These are phyloP conservation scores for Chelmon rostratus DNA, from an alignment of 2,797 vertebrate species.

Conservation along the genomic window DNA sequence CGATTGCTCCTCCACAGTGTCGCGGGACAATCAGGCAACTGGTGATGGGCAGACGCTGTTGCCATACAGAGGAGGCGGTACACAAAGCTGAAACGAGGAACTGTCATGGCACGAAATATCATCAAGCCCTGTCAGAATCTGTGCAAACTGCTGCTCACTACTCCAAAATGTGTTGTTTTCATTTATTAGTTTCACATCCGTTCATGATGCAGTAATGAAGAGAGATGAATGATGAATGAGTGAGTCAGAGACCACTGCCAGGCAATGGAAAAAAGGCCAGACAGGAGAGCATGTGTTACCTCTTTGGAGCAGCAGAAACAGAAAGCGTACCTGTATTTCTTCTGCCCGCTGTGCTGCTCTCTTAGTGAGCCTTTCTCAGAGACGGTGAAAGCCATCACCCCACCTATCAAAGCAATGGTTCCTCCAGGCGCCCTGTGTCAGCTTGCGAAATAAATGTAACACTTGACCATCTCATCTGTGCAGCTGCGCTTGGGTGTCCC, in stretches of 20 bases:
- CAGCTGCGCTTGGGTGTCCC: conserved; percentile 17
- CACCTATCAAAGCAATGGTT: conserved; percentile 49
- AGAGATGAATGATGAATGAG: not conserved
- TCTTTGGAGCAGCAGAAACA: conserved; percentile 6
- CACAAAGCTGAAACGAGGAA: conserved; percentile 4
- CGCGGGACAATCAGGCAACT: conserved; percentile 61
- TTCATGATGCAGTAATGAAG: not conserved
- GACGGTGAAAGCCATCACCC: conserved; percentile 50
- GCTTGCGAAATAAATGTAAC: conserved; percentile 44
- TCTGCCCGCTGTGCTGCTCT: not conserved
- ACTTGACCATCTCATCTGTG: conserved; percentile 45
- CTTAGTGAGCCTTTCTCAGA: conserved; percentile 30
- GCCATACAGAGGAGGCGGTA: conserved; percentile 12
- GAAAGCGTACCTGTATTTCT: conserved; percentile 10
- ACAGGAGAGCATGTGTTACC: conserved; percentile 12
- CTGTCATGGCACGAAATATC: too few relatives aligned
- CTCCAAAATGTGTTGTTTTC: not conserved
- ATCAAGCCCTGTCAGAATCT: not conserved
- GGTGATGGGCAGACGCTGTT: conserved; percentile 75
- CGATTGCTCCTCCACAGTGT: not conserved
- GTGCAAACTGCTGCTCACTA: not conserved
- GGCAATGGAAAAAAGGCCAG: not conserved
- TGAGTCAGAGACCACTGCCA: not conserved
- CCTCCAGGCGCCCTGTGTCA: conserved; percentile 44
- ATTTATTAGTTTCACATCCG: not conserved